Base-by-base conservation (phyloP, 2,888 invertebrate species). In the Vandiemenella viatica region DNA sequence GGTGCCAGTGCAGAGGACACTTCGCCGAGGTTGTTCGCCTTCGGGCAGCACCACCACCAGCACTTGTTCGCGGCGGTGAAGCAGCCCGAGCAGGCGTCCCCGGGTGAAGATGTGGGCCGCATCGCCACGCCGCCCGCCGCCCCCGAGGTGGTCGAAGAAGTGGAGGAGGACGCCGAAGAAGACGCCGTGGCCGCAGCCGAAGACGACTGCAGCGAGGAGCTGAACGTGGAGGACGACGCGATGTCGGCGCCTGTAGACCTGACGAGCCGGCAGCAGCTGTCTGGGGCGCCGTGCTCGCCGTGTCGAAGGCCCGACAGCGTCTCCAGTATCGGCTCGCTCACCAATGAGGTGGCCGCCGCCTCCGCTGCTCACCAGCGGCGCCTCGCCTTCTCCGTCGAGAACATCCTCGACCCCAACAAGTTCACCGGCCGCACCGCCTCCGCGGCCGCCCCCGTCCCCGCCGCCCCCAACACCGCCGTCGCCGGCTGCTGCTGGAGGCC, bases 361-460 rank as follows among this genome's bases (percentile, higher is more conserved):
- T 37, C 50, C 15, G 32, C 45, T n/a, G 45, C 48, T 6, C 20
- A 17, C 15, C n/a, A n/a, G n/a, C 67, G 80, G 58, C 79, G 75
- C 57, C 75, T 89, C 55, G 86, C 89, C 16, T 90, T 90, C 67
- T 88, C 88, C 5, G 90, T 90, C 18, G 89, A 90, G 69, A 90
- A 90, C 62, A 90, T 90, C 55, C 68, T 90, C 57, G 89, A 90
- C 66, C 90, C 90, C 4, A 89, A 81, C 59, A 90, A 90, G 69
- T 90, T 90, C 65, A 89, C 88, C 20, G 88, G 88, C 22, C 61
- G 44, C 46, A 43, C 53, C 47, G 49, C 50, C 52, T 51, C 59
- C 57, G 51, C 58, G 55, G 58, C 58, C 58, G 59, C 59, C 59
- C 57, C 49, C 50, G n/a, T n/a, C n/a, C n/a, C n/a, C n/a, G n/a